Evolutionary conservation across 2,797 vertebrate genomes (phyloP).

Genomic region (Antrozous pallidus): DNA sequence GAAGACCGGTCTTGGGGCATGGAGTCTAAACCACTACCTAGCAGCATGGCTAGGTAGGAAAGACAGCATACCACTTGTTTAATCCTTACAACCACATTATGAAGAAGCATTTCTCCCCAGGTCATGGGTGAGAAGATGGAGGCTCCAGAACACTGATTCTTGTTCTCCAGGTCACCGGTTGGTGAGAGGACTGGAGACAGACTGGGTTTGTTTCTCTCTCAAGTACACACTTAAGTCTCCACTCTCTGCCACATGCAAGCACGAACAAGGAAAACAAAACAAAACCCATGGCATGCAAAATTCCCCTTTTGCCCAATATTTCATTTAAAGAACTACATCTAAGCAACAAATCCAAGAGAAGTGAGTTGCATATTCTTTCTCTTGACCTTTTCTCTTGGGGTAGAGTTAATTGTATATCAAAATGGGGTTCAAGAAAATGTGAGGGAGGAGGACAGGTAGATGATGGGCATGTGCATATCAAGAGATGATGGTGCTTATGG

Average conservation of each 20-base stretch:
- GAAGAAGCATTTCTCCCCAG: background rate
- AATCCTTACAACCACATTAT: background rate
- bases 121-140: background rate
- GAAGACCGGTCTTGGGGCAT: background rate
- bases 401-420: background rate
- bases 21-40: no score
- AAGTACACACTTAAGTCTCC: background rate
- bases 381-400: background rate
- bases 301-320: background rate
- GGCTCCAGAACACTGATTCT: background rate
- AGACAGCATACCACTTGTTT: background rate
- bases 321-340: background rate
- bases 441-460: no score
- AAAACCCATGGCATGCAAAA: background rate
- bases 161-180: background rate
- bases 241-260: background rate
- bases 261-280: background rate
- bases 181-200: background rate
- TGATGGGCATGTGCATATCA: background rate
- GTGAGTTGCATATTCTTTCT: background rate
- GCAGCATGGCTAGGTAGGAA: background rate
- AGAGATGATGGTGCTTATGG: background rate
- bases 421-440: background rate
- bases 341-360: background rate
- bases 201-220: background rate